Evolutionary conservation across 2,113 vertebrate genomes (phyloP), one percentile per base, ranked within the genome.

Genomic region (Hydrochoerus hydrochaeris): DNA sequence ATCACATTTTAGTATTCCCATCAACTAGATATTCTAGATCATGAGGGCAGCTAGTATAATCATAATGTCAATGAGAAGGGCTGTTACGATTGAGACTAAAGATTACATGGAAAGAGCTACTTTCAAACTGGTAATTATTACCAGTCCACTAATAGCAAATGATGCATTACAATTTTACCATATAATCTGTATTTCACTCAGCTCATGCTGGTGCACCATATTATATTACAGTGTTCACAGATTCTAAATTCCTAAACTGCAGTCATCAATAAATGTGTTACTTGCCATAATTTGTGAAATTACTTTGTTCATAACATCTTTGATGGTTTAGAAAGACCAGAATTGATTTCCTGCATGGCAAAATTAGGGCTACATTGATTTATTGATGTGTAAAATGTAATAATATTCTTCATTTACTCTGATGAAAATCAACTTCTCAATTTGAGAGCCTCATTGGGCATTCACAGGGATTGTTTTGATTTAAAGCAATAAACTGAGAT

Each of bases 71-170:
- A 99, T 98, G 98, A 99, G 98, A 98, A 98, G 98, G 98, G 98
- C 98, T 98, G 98, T 98, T 98, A 98, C 97, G n/a, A 98, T 98
- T 97, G 98, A 98, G 98, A 98, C 98, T 98, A 98, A 98, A 98
- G 98, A 99, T 99, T 98, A 98, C 98, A 98, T 84, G 97, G 98
- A 98, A 98, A 99, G 98, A 98, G 98, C 98, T 96, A 98, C 98
- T 99, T 98, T 98, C 98, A 99, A 99, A 99, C 98, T 98, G 98
- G 98, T 99, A 99, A 99, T 99, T 99, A 99, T 99, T 98, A 99
- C 98, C 98, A 99, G 98, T 98, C 98, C 98, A 98, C 98, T 99
- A 99, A 99, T 98, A 98, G 98, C 98, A 98, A 99, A 99, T 98
- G 98, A 99, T 98, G 98, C 99, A 98, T 98, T 98, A 98, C 98